Evolutionary conservation across 1,140 invertebrate genomes (phyloP).

Genomic region (Orussus abietinus): DNA sequence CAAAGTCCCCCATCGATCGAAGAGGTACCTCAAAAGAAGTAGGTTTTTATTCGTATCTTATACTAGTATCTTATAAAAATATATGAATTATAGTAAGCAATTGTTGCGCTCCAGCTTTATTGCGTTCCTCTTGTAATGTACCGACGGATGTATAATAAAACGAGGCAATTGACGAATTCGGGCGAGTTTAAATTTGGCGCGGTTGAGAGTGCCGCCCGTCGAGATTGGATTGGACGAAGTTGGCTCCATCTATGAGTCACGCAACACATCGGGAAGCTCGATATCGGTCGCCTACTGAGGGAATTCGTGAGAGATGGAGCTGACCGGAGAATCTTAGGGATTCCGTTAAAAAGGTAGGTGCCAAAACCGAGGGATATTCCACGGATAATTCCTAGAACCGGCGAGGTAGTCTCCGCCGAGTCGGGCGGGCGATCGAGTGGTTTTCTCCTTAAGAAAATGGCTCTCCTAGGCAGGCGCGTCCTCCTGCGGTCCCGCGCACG

Average conservation of each 20-base stretch:
- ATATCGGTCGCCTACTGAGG: constrained; percentile 8
- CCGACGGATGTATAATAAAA: too few species aligned
- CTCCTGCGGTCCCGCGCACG: background rate
- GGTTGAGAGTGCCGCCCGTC: too few species aligned
- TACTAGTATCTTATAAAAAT: too few species aligned
- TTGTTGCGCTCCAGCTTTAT: too few species aligned
- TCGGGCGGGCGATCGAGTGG: too few species aligned
- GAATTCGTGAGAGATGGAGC: constrained; percentile 10
- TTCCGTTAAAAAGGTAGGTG: constrained; percentile 8
- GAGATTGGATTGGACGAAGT: too few species aligned
- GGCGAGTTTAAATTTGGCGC: too few species aligned
- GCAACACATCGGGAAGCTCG: constrained; percentile 6
- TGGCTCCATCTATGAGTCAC: constrained; percentile 5
- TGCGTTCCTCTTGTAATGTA: too few species aligned
- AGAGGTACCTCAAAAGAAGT: constrained; percentile 50
- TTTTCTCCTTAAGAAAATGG: background rate
- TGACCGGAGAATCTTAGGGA: constrained; percentile 7
- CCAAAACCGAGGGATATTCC: constrained; percentile 4
- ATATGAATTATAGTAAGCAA: too few species aligned
- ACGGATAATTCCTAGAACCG: background rate
- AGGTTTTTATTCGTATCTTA: too few species aligned
- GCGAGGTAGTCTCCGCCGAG: too few species aligned
- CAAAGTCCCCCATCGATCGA: constrained; percentile 56
- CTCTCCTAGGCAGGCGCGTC: background rate
- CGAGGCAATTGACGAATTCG: too few species aligned